Evolutionary conservation across 37 sponge, comb jelly and placozoan genomes (phyloP).

Genomic region (Aplysina aerophoba): DNA sequence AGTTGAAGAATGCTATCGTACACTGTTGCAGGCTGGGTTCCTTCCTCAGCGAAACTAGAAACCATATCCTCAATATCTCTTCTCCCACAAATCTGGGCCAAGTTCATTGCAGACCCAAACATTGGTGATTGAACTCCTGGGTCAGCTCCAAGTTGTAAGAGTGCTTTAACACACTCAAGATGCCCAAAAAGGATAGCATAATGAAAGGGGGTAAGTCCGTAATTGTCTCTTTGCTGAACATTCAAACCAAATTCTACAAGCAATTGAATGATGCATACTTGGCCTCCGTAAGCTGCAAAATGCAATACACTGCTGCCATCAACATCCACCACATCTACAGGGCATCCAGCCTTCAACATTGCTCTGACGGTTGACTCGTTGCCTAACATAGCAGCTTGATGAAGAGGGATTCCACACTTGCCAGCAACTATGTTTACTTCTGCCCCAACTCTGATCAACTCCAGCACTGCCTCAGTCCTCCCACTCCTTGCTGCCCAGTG

Average conservation of each 20-base stretch:
- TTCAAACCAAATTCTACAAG: neutral
- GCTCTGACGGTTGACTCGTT: neutral
- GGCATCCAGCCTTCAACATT: neutral
- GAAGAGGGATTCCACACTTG: constrained; percentile 13
- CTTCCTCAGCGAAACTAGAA: no score
- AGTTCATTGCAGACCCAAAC: neutral
- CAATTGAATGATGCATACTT: neutral
- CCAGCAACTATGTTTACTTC: neutral
- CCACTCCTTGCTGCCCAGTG: constrained; percentile 5
- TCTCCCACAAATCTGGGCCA: no score
- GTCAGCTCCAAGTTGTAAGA: neutral
- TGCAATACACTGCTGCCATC: neutral
- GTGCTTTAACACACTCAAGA: neutral
- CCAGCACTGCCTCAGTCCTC: neutral
- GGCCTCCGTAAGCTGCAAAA: neutral
- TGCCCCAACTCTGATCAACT: neutral
- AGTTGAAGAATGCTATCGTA: no score
- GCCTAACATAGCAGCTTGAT: constrained; percentile 15
- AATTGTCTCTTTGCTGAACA: neutral
- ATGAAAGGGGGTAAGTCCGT: neutral
- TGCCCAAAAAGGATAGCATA: neutral
- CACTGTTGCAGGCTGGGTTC: no score
- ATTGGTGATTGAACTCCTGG: neutral
- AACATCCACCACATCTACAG: neutral
- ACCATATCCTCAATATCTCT: no score